Evolutionary conservation across 92 coral and sea anemone species (phyloP).

Genomic region (Epizoanthus stellaris): DNA sequence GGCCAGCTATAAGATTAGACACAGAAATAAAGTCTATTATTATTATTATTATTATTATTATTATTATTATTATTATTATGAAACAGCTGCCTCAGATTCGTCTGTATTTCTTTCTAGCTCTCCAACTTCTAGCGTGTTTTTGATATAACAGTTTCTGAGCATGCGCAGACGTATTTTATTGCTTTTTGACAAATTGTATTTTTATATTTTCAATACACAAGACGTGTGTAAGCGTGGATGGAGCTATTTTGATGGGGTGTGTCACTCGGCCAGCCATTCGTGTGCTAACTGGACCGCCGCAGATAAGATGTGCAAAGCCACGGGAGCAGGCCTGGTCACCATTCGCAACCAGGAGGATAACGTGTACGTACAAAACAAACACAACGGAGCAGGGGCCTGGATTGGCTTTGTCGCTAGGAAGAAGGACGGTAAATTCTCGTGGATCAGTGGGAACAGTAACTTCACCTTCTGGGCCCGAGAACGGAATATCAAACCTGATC

Average conservation of each 20-base stretch:
- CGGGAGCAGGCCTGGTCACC: constrained; percentile 10
- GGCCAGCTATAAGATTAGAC: no score
- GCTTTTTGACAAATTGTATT: no score
- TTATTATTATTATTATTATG: no score
- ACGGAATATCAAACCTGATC: not conserved
- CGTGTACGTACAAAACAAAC: constrained; percentile 32
- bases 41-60: no score
- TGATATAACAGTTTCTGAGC: no score
- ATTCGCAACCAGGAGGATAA: constrained; percentile 29
- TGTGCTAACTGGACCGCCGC: constrained; percentile 21
- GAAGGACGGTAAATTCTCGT: not conserved
- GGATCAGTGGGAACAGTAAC: constrained; percentile 2
- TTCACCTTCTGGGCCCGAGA: constrained; percentile 23
- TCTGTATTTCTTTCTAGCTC: no score
- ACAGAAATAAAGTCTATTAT: no score
- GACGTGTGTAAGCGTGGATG: constrained; percentile 32
- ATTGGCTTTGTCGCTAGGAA: not conserved
- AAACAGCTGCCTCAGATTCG: no score
- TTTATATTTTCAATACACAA: not conserved
- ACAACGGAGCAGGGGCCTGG: constrained; percentile 12
- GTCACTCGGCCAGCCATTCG: constrained; percentile 9
- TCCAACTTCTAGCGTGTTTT: no score
- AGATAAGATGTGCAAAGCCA: not conserved
- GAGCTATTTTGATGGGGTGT: constrained; percentile 25
- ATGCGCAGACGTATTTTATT: no score